These are phyloP conservation scores for Formica aserva DNA, from an alignment of 2,888 invertebrate species.

Conservation along the genomic window DNA sequence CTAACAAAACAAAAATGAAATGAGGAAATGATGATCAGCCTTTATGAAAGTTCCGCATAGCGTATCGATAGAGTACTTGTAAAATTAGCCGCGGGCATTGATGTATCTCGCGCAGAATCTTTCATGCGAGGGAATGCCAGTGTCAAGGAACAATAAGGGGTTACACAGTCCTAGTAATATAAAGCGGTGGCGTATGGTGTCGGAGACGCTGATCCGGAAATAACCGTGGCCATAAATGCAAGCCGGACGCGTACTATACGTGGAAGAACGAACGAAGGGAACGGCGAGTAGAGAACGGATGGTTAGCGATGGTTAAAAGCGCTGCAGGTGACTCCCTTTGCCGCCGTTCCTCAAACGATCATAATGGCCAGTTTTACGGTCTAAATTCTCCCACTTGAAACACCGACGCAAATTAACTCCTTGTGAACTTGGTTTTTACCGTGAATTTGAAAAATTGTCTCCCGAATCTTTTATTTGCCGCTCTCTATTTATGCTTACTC, in stretches of 20 bases:
- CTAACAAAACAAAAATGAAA: background rate
- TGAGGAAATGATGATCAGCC: background rate
- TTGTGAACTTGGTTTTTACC: conserved; percentile 8
- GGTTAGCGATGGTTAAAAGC: conserved; percentile 61
- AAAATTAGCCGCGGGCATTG: conserved; percentile 36
- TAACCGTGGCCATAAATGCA: conserved; percentile 74
- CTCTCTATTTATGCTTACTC: background rate
- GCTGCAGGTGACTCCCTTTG: conserved; percentile 67
- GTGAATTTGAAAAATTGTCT: background rate
- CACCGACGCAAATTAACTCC: conserved; percentile 62
- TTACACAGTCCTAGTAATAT: conserved; percentile 45
- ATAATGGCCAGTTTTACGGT: conserved; percentile 62
- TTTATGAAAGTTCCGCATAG: conserved; percentile 26
- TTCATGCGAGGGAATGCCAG: conserved; percentile 7
- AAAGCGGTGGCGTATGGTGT: conserved; percentile 58
- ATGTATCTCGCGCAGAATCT: conserved; percentile 34
- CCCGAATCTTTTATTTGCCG: background rate
- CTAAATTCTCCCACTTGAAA: conserved; percentile 57
- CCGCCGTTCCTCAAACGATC: conserved; percentile 14
- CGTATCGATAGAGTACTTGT: conserved; percentile 27
- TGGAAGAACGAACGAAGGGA: conserved; percentile 58
- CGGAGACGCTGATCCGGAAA: conserved; percentile 77
- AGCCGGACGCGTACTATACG: conserved; percentile 64
- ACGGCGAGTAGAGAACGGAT: conserved; percentile 48
- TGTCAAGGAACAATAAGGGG: conserved; percentile 59